phyloP scores from a whole-genome alignment of 2,113 vertebrate genomes.

The Podilymbus podiceps region DNA sequence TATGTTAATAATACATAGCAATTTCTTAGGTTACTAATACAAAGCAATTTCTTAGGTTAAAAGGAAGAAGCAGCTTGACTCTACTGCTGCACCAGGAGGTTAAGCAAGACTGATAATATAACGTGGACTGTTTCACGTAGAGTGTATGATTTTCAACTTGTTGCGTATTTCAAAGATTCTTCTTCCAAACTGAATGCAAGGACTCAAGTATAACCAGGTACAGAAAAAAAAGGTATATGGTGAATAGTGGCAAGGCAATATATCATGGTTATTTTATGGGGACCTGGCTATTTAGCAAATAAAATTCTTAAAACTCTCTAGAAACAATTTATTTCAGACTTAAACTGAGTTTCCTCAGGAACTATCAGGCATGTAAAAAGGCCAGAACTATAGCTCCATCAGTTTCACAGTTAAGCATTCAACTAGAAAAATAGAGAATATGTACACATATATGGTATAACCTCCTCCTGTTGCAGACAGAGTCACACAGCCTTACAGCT shows the following conservation, averaged over 20 bases:
- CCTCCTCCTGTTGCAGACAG: slow-evolving; percentile 28
- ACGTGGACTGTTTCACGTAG: not conserved
- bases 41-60: not conserved
- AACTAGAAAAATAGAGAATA: not conserved
- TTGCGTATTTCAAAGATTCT: not conserved
- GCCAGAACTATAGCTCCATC: not conserved
- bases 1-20: not conserved
- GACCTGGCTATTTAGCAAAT: not conserved
- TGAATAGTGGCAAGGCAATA: not conserved
- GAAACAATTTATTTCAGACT: not conserved
- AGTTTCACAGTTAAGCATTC: not conserved
- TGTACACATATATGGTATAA: not conserved
- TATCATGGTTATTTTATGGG: not conserved
- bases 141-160: not conserved
- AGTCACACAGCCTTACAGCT: not conserved
- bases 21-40: not conserved
- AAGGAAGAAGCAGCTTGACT: not conserved
- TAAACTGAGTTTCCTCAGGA: not conserved
- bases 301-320: not conserved
- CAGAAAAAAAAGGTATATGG: not conserved
- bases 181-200: not conserved
- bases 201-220: not conserved
- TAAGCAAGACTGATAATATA: not conserved
- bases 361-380: not conserved
- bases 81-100: slow-evolving; percentile 31